Percentiles rank a stretch among this genome's conserved stretches.
phyloP scores from a whole-genome alignment of 2,797 vertebrate genomes.

The Hydrocynus forskahlii region DNA sequence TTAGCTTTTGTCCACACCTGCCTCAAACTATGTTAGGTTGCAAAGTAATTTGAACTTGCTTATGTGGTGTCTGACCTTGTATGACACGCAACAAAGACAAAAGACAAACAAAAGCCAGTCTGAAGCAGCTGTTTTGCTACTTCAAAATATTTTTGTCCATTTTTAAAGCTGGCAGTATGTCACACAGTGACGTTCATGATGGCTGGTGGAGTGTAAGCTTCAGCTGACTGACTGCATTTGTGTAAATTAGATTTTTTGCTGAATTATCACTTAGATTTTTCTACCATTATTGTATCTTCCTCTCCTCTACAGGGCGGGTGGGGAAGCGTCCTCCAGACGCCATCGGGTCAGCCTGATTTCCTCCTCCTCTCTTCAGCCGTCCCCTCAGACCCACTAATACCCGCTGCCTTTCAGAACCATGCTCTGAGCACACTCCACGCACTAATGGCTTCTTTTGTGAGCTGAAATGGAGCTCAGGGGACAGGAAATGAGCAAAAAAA shows the following conservation, averaged over 20 bases:
- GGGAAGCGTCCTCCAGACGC: background rate
- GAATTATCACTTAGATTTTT: background rate
- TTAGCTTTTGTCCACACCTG: too few relatives aligned
- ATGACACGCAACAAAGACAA: too few relatives aligned
- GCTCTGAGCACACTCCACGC: conserved; percentile 6
- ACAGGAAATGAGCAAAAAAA: conserved; percentile 21
- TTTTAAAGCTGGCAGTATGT: too few relatives aligned
- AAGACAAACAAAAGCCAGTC: too few relatives aligned
- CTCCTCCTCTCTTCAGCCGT: background rate
- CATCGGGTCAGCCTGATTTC: conserved; percentile 23
- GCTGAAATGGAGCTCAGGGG: conserved; percentile 8
- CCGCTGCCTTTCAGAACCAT: conserved; percentile 20
- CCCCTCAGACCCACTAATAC: conserved; percentile 2
- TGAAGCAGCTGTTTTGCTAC: too few relatives aligned
- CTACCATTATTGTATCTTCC: background rate
- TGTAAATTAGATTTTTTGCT: background rate
- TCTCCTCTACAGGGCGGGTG: background rate
- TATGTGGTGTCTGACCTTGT: too few relatives aligned
- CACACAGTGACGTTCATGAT: background rate
- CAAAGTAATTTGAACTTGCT: too few relatives aligned
- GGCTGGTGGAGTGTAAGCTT: background rate
- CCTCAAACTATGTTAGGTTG: too few relatives aligned
- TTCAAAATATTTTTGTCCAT: too few relatives aligned
- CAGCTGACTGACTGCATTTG: background rate
- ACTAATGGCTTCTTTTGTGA: conserved; percentile 50